These are phyloP conservation scores for Pteropus rufus DNA, from an alignment of 2,797 vertebrate species.

Conservation along the genomic window DNA sequence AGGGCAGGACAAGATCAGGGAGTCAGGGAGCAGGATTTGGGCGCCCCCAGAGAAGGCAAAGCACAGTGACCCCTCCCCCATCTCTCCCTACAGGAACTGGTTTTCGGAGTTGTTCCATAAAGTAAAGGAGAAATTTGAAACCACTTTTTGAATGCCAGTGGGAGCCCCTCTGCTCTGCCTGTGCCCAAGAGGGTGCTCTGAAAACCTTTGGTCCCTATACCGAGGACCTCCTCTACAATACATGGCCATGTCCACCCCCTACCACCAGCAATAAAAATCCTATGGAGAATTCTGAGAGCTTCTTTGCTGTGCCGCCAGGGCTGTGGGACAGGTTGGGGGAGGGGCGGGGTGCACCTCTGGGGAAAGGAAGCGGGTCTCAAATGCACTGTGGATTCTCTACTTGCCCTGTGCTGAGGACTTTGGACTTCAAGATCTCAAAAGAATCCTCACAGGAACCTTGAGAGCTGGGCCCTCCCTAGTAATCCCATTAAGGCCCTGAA, in stretches of 20 bases:
- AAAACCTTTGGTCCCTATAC: accelerated
- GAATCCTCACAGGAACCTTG: neutral
- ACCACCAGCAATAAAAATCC: conserved; percentile 44
- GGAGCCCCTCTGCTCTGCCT: neutral
- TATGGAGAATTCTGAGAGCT: neutral
- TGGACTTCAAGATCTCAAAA: neutral
- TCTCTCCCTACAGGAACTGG: conserved; percentile 55
- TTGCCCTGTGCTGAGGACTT: neutral
- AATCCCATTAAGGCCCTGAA: neutral
- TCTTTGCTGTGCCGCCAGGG: neutral
- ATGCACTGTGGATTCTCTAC: accelerated
- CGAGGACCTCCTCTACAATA: accelerated
- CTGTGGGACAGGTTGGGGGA: neutral
- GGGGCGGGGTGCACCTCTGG: too few species aligned
- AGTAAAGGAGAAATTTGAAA: neutral
- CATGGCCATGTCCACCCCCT: too few species aligned
- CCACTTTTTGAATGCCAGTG: neutral
- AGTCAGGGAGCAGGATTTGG: neutral
- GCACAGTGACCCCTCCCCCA: neutral
- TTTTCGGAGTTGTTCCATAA: neutral
- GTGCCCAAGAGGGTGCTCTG: neutral
- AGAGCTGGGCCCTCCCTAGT: too few species aligned
- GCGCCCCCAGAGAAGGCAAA: too few species aligned
- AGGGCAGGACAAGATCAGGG: too few species aligned
- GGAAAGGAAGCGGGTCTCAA: too few species aligned